A percentile compares a stretch with the other conserved stretches of the same genome.
phyloP scores from a whole-genome alignment of 2,797 vertebrate species.

The Loriculus beryllinus region DNA sequence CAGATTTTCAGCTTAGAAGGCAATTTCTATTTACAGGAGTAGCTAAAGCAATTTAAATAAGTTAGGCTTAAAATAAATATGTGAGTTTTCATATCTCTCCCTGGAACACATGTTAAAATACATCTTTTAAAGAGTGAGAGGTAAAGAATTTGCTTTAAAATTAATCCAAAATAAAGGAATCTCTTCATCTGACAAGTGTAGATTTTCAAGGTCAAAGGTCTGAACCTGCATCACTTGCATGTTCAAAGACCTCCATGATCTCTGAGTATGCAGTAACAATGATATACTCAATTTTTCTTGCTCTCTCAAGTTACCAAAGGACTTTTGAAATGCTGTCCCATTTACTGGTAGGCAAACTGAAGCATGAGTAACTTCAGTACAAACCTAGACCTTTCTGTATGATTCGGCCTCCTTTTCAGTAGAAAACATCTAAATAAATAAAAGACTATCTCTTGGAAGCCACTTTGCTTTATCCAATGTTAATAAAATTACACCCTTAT shows the following conservation, averaged over 20 bases:
- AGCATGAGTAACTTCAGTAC: background rate
- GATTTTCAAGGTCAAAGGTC: conserved; percentile 27
- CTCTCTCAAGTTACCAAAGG: background rate
- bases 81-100: background rate
- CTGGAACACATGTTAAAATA: background rate
- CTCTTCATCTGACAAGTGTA: background rate
- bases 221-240: background rate
- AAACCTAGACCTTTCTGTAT: background rate
- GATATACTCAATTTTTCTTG: background rate
- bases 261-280: background rate
- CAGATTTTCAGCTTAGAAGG: conserved; percentile 1
- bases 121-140: background rate
- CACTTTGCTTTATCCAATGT: background rate
- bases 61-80: conserved; percentile 31
- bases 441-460: background rate
- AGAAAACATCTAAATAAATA: background rate
- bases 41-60: conserved; percentile 4
- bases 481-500: background rate
- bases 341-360: background rate
- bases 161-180: background rate
- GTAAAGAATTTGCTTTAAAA: conserved; percentile 7
- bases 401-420: background rate
- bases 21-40: conserved; percentile 20
- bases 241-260: background rate
- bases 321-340: background rate